Evolutionary conservation across 2,113 vertebrate species (phyloP), one percentile per base, ranked within the genome.

Genomic region (Microcebus griseorufus): DNA sequence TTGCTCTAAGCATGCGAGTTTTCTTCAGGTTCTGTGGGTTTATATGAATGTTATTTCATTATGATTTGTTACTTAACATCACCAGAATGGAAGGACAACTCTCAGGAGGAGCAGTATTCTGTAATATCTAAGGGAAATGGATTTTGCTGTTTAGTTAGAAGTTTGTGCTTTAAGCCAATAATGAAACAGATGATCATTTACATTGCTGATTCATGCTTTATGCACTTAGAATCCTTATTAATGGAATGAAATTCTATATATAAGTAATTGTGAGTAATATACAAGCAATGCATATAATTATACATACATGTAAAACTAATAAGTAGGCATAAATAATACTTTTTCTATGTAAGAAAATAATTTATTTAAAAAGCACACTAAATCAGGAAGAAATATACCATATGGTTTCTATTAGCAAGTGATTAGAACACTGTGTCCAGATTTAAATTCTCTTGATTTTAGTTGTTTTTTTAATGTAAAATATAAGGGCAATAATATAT

Each of bases 131-230:
- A 73, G 11, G 51, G 16, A 70, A 90, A 9, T 65, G 22, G 42
- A 37, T 79, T 87, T 96, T 87, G 69, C 51, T 75, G 85, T 87
- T 73, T 81, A 76, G 39, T 48, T 12, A 75, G 45, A 70, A 17
- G 9, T 75, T 93, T 94, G 65, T 81, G 10, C 23, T 37, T 85
- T 88, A 90, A 78, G 14, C 13, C 67, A 82, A 22, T 92, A 93
- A 93, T 80, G 62, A 97, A 93, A 73, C 12, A 69, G 62, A 62
- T 85, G 37, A 87, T 79, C 12, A 88, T 80, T 97, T 89, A 65
- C 48, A 73, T 87, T 90, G 16, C 51, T 58, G 42, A 70, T 9
- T 92, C 60, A 69, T 96, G 18, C 9, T 78, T 94, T 78, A 37
- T 60, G 55, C 11, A 86, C 60, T 90, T 90, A 69, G 27, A 93